Evolutionary conservation across 2,888 invertebrate species (phyloP).

Genomic region (Augiades crinisus): DNA sequence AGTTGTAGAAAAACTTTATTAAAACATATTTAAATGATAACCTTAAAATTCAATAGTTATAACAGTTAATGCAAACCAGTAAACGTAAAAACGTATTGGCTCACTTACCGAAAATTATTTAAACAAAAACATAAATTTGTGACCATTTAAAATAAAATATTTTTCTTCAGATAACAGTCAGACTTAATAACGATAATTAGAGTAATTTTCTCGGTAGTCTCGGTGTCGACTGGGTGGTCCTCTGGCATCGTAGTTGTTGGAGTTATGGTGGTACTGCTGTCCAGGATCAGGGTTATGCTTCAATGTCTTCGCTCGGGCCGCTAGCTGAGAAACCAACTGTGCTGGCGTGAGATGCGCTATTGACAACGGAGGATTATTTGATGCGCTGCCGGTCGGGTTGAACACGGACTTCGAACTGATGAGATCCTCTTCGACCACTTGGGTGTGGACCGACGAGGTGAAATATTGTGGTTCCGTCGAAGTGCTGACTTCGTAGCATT

Average conservation of each 20-base stretch:
- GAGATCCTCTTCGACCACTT: slow-evolving; percentile 69
- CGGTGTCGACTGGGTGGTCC: slow-evolving; percentile 33
- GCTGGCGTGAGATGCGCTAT: slow-evolving; percentile 73
- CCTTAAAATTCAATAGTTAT: too few relatives aligned
- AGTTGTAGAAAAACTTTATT: too few relatives aligned
- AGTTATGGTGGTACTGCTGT: slow-evolving; percentile 41
- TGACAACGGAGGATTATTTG: slow-evolving; percentile 60
- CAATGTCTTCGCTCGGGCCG: slow-evolving; percentile 70
- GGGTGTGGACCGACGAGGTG: slow-evolving; percentile 59
- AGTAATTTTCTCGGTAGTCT: slow-evolving; percentile 40
- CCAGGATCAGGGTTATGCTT: slow-evolving; percentile 48
- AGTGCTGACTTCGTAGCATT: slow-evolving; percentile 43
- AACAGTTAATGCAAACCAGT: too few relatives aligned
- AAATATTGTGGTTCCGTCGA: slow-evolving; percentile 54
- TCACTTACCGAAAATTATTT: not conserved
- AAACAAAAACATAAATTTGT: not conserved
- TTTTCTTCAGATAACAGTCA: not conserved
- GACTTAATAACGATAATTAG: slow-evolving; percentile 24
- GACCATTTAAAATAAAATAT: not conserved
- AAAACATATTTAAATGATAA: too few relatives aligned
- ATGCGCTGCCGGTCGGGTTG: slow-evolving; percentile 58
- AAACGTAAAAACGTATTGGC: too few relatives aligned
- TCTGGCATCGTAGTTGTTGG: slow-evolving; percentile 41
- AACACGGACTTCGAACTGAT: slow-evolving; percentile 64
- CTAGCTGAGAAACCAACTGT: slow-evolving; percentile 70